Conservation (phyloP, 1,140 invertebrate species). For the Drosophila guanche region DNA sequence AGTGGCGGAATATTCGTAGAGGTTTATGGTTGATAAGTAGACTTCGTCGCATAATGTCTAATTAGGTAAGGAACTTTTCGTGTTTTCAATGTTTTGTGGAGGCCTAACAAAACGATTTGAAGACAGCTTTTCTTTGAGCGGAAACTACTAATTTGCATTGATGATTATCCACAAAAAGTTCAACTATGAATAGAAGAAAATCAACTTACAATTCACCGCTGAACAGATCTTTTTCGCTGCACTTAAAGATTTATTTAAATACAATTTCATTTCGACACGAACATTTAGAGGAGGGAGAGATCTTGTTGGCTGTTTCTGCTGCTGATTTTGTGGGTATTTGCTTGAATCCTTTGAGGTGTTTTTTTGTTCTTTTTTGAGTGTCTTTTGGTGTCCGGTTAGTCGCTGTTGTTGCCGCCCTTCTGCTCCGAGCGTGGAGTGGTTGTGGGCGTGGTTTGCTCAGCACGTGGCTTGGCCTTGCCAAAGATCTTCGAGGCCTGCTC, state of each 20-base stretch:
- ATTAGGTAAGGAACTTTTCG: slow-evolving; percentile 33
- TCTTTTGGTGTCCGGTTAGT: neutral
- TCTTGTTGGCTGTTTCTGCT: neutral
- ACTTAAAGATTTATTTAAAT: too few species aligned
- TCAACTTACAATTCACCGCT: too few species aligned
- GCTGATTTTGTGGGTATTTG: slow-evolving; percentile 6
- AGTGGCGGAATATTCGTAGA: neutral
- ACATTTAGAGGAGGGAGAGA: too few species aligned
- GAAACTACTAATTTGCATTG: too few species aligned
- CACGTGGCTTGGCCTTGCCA: slow-evolving; percentile 92
- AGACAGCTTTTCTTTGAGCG: too few species aligned
- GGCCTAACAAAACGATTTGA: neutral
- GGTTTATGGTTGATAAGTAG: slow-evolving; percentile 34
- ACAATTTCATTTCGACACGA: too few species aligned
- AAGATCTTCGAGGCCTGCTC: slow-evolving; percentile 92
- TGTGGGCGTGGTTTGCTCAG: slow-evolving; percentile 77
- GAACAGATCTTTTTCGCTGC: too few species aligned
- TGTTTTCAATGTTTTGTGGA: neutral
- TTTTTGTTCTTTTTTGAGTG: neutral
- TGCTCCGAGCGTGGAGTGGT: slow-evolving; percentile 27
- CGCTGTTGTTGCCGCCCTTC: neutral
- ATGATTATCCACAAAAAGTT: too few species aligned
- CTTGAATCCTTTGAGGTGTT: neutral
- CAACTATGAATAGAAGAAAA: too few species aligned
- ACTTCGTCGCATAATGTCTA: slow-evolving; percentile 6